Evolutionary conservation across 2,113 vertebrate genomes (phyloP), one percentile per base, ranked within the genome.

Genomic region (Noturus placidus): DNA sequence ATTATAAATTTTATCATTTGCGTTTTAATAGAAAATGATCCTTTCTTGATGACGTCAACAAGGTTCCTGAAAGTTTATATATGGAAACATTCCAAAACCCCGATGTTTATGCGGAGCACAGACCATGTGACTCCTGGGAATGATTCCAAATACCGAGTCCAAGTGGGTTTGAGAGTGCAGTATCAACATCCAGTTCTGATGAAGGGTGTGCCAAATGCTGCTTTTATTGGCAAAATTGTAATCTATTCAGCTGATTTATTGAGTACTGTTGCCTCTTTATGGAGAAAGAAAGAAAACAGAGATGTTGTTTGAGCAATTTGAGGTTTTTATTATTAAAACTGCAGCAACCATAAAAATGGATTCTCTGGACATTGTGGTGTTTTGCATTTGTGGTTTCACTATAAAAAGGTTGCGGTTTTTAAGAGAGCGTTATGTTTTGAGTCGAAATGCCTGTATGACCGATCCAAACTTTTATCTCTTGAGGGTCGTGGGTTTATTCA

Each of bases 91-190:
- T 77, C 8, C 27, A 74, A 52, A 72, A 69, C 52, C 59, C 67
- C 14, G 35, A 33, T 76, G 70, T 83, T 89, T 89, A 87, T 52
- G 70, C 42, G 67, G 33, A 86, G n/a, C 87, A 80, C 7, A 74
- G 42, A 38, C 19, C 56, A 33, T 56, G 57, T 87, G 81, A 81
- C 85, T 42, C 9, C 85, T 25, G 30, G 74, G 54, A 84, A 65
- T 54, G 50, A 59, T 82, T 85, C 70, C 57, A 72, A 84, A 80
- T 42, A 22, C 22, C 1, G 20, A 33, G 27, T 77, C 30, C 17
- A 52, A 59, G 20, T n/a, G 38, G 35, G n/a, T 63, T 54, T 54
- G 30, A 79, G 65, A 57, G 57, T 59, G n/a, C 54, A 76, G 7
- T 30, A 50, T 42, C n/a, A 80, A 56, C 80, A 50, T 79, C 27